Conservation (phyloP, 2,797 vertebrate species). For the Myripristis jacobus region DNA sequence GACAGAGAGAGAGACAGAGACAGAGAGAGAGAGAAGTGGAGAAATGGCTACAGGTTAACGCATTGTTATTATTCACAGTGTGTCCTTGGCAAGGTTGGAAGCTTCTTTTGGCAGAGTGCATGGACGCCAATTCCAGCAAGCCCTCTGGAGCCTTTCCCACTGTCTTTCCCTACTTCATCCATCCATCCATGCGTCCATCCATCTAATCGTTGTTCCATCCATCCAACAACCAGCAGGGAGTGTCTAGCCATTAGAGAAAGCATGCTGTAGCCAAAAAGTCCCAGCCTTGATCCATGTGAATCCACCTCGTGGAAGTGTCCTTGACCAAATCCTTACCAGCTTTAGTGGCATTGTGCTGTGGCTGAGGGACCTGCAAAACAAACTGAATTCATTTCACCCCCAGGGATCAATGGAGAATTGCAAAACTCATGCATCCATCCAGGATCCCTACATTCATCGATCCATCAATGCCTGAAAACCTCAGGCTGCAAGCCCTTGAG, state of each 20-base stretch:
- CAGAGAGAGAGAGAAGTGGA: constrained; percentile 20
- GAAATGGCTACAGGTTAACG: constrained; percentile 6
- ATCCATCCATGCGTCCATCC: not conserved
- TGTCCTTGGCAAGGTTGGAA: constrained; percentile 14
- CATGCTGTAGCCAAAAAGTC: no score
- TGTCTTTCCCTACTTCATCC: not conserved
- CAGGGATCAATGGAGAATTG: not conserved
- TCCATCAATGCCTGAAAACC: no score
- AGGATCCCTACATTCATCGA: no score
- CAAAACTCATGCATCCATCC: no score
- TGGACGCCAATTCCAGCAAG: not conserved
- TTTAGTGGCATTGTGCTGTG: no score
- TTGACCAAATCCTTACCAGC: no score
- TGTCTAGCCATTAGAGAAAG: no score
- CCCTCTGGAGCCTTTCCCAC: not conserved
- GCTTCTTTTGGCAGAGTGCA: not conserved
- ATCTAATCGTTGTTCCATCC: not conserved
- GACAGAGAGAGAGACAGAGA: not conserved
- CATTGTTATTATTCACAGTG: not conserved
- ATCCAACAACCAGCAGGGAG: no score
- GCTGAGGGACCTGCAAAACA: no score
- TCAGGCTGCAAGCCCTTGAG: no score
- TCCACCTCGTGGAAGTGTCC: no score
- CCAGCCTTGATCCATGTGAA: no score
- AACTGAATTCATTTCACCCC: not conserved